Evolutionary conservation across 2,888 invertebrate species (phyloP).

Genomic region (Diachrysia chrysitis): DNA sequence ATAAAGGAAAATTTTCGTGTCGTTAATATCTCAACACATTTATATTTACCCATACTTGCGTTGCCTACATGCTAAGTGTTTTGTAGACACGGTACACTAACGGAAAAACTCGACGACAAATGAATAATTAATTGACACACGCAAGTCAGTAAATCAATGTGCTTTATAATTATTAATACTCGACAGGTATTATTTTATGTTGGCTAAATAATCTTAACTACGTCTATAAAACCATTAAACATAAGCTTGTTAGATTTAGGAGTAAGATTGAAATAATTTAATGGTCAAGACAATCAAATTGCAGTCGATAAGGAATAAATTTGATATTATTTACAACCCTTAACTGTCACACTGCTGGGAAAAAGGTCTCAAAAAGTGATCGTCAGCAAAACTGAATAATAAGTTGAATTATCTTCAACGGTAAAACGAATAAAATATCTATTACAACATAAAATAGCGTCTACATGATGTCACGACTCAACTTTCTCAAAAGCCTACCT

Average conservation of each 20-base stretch:
- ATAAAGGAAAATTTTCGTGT: background rate
- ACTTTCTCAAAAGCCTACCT: slow-evolving; percentile 19
- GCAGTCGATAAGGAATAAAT: background rate
- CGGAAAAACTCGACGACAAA: background rate
- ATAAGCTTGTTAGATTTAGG: background rate
- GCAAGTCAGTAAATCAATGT: slow-evolving; percentile 16
- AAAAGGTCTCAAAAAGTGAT: too few species aligned
- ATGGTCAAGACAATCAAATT: background rate
- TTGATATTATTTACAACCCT: background rate
- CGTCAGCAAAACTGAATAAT: too few species aligned
- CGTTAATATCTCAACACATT: background rate
- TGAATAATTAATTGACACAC: slow-evolving; percentile 9
- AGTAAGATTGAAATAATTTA: background rate
- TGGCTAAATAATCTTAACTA: background rate
- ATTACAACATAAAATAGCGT: background rate
- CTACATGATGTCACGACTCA: slow-evolving; percentile 14
- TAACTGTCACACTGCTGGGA: too few species aligned
- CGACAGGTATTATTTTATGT: background rate
- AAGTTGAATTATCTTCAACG: too few species aligned
- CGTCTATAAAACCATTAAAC: slow-evolving; percentile 26
- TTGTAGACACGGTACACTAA: background rate
- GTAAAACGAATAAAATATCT: too few species aligned
- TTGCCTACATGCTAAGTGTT: background rate
- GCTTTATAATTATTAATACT: background rate
- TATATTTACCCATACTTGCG: background rate